Evolutionary conservation across 2,888 invertebrate genomes (phyloP).

Genomic region (Sicus ferrugineus): DNA sequence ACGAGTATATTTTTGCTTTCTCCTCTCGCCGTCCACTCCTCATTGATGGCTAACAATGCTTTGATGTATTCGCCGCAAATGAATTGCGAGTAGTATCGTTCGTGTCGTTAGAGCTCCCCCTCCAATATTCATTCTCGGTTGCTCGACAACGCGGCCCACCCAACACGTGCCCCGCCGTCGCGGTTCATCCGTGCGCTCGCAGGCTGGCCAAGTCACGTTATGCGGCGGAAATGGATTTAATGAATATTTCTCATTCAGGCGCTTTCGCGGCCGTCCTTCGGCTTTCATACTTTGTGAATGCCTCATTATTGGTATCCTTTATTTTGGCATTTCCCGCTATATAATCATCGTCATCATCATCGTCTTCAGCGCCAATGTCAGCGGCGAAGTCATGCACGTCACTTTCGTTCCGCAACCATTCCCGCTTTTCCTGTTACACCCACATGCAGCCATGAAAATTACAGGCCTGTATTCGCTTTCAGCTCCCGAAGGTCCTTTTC

Average conservation of each 20-base stretch:
- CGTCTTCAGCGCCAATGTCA: constrained; percentile 10
- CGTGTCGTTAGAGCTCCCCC: too few relatives aligned
- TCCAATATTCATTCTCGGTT: too few relatives aligned
- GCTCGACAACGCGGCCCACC: too few relatives aligned
- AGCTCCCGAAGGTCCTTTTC: background rate
- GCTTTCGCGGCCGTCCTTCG: background rate
- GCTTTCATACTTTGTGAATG: constrained; percentile 12
- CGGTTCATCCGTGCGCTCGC: constrained; percentile 8
- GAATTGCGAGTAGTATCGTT: too few relatives aligned
- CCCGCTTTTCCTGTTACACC: background rate
- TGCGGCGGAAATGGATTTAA: constrained; percentile 51
- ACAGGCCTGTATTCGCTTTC: background rate
- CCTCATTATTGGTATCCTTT: constrained; percentile 18
- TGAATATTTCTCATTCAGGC: constrained; percentile 43
- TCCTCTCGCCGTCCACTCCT: background rate
- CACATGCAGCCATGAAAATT: background rate
- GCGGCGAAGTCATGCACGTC: background rate
- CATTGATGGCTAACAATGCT: too few relatives aligned
- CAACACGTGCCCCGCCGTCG: background rate
- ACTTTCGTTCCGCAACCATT: background rate
- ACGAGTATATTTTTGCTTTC: background rate
- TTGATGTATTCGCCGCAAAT: too few relatives aligned
- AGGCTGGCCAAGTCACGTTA: constrained; percentile 44
- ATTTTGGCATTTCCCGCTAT: constrained; percentile 5
- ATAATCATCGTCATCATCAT: too few relatives aligned